Evolutionary conservation across 2,797 vertebrate genomes (phyloP).

Genomic region (Cossypha polioptera): DNA sequence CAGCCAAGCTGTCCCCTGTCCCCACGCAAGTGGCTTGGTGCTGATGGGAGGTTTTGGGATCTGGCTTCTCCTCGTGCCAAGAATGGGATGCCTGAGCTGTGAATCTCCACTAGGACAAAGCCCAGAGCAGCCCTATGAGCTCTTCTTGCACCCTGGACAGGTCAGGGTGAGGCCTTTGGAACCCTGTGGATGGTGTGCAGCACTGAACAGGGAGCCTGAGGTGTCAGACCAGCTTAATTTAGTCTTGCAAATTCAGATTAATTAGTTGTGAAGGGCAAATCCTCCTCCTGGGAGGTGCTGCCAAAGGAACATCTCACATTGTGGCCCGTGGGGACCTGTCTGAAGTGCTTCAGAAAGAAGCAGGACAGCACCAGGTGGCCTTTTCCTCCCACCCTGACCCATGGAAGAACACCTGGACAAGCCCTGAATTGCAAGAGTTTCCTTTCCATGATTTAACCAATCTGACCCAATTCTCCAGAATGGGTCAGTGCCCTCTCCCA

Average conservation of each 20-base stretch:
- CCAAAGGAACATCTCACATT: background rate
- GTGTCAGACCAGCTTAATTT: background rate
- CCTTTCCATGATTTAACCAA: background rate
- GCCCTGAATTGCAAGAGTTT: background rate
- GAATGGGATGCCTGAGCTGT: background rate
- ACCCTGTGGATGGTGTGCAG: accelerated
- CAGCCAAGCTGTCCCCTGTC: accelerated
- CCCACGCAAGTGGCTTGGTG: accelerated
- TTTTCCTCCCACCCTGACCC: background rate
- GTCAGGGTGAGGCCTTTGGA: background rate
- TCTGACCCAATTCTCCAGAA: background rate
- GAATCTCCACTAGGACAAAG: background rate
- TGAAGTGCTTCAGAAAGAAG: background rate
- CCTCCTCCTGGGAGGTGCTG: background rate
- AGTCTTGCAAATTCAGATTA: background rate
- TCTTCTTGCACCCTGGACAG: accelerated
- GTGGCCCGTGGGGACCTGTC: background rate
- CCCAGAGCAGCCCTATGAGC: accelerated
- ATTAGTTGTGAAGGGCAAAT: background rate
- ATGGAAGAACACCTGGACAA: background rate
- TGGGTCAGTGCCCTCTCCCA: background rate
- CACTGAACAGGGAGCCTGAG: background rate
- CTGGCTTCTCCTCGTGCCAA: accelerated
- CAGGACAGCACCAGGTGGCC: background rate
- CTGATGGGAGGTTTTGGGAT: background rate